phyloP scores from a whole-genome alignment of 1,140 invertebrate species.

The Scylla paramamosain region DNA sequence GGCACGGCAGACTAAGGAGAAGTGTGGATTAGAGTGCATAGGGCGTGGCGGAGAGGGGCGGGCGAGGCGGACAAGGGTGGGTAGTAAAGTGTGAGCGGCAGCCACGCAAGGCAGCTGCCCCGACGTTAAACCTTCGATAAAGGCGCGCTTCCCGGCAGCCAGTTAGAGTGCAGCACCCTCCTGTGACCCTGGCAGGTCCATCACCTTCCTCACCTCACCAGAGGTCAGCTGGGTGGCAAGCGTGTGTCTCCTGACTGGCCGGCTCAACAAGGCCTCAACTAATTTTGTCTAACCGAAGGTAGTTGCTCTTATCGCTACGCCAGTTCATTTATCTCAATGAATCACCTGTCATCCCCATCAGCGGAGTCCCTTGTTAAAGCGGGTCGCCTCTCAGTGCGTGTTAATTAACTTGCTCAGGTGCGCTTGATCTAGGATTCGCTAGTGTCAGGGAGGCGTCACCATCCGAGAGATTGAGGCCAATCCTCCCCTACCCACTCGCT shows the following conservation, averaged over 20 bases:
- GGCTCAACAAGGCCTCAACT: not conserved
- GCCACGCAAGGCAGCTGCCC: not conserved
- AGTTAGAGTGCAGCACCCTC: not conserved
- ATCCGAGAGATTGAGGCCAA: not conserved
- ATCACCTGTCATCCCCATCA: not conserved
- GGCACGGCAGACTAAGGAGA: too few relatives aligned
- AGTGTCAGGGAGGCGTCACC: not conserved
- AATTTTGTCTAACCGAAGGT: not conserved
- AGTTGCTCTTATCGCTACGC: not conserved
- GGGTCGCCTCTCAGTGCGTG: not conserved
- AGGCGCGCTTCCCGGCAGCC: not conserved
- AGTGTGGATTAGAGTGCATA: not conserved
- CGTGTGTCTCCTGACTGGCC: not conserved
- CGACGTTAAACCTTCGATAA: not conserved
- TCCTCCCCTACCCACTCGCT: not conserved
- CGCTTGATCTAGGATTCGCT: conserved; percentile 2
- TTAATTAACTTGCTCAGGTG: not conserved
- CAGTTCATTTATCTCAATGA: conserved; percentile 23
- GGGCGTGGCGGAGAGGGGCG: not conserved
- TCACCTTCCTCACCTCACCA: not conserved
- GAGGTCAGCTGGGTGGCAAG: not conserved
- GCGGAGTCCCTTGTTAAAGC: not conserved
- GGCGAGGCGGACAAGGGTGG: not conserved
- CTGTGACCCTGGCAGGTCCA: not conserved
- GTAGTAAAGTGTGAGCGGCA: not conserved